Conservation (phyloP, 2,113 vertebrate genomes). For the Hydrochoerus hydrochaeris region DNA sequence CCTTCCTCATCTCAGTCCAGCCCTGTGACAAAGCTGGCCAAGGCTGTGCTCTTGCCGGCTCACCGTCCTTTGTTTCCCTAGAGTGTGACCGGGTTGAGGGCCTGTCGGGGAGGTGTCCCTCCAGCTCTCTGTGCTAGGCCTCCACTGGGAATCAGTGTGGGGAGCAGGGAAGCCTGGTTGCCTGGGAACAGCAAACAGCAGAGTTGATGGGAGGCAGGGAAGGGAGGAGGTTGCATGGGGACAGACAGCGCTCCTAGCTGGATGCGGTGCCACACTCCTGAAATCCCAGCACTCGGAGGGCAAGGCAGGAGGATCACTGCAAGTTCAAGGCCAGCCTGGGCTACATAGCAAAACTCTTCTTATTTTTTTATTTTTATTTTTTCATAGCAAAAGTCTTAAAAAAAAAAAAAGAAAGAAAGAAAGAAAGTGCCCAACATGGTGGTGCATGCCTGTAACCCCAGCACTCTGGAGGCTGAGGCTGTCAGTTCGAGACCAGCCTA, state of each 20-base stretch:
- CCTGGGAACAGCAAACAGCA: background rate
- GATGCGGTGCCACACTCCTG: background rate
- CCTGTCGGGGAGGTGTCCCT: slow-evolving; percentile 84
- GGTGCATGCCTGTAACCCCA: too few relatives aligned
- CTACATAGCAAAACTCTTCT: too few relatives aligned
- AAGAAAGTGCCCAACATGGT: background rate
- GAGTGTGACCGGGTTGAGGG: slow-evolving; percentile 85
- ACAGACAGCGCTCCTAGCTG: background rate
- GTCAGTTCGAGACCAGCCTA: too few relatives aligned
- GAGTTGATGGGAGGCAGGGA: background rate
- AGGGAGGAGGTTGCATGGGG: background rate
- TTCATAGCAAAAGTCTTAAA: too few relatives aligned
- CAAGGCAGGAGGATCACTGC: background rate
- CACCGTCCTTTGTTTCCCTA: slow-evolving; percentile 81
- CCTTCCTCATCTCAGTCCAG: background rate
- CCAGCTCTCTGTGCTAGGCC: slow-evolving; percentile 56
- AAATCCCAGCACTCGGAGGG: background rate
- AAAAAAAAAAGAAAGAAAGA: too few relatives aligned
- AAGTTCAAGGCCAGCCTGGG: background rate
- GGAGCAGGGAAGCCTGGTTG: background rate
- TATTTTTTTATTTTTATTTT: too few relatives aligned
- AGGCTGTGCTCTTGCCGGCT: slow-evolving; percentile 47
- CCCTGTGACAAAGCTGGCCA: background rate
- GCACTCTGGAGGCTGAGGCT: too few relatives aligned
- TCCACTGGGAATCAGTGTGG: slow-evolving; percentile 21